Evolutionary conservation across 2,797 vertebrate genomes (phyloP).

Genomic region (Allobates femoralis): DNA sequence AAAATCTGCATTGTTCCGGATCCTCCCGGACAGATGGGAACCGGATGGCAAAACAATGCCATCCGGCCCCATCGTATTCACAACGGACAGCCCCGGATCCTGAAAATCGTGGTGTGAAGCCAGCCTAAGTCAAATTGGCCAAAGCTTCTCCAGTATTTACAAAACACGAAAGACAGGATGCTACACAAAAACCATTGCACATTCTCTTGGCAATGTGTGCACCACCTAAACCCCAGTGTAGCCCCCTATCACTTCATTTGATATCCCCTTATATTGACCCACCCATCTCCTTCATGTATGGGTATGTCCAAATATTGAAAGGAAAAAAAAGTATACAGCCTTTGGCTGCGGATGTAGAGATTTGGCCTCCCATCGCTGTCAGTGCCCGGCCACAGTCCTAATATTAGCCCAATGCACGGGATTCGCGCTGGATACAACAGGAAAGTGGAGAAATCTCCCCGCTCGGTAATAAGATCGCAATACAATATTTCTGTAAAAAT

Average conservation of each 20-base stretch:
- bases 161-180: constrained; percentile 92
- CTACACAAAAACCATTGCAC: constrained; percentile 90
- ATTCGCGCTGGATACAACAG: constrained; percentile 88
- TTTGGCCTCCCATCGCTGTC: constrained; percentile 93
- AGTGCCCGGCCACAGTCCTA: constrained; percentile 77
- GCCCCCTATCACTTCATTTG: constrained; percentile 81
- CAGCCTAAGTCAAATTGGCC: constrained; percentile 96
- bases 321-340: constrained; percentile 85
- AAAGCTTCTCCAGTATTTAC: constrained; percentile 99
- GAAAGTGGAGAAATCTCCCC: constrained; percentile 97
- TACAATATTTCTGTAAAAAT: too few species aligned
- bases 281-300: constrained; percentile 87
- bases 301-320: constrained; percentile 86
- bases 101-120: too few species aligned
- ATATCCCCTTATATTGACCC: constrained; percentile 80
- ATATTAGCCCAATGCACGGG: constrained; percentile 81
- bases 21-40: too few species aligned
- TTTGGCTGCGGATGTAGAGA: constrained; percentile 90
- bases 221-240: constrained; percentile 79
- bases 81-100: too few species aligned
- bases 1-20: too few species aligned
- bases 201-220: constrained; percentile 79
- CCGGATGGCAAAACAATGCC: too few species aligned
- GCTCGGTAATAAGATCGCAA: constrained; percentile 98
- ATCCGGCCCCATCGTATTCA: too few species aligned